Evolutionary conservation across 2,797 vertebrate genomes (phyloP).

Genomic region (Glossophaga mutica): DNA sequence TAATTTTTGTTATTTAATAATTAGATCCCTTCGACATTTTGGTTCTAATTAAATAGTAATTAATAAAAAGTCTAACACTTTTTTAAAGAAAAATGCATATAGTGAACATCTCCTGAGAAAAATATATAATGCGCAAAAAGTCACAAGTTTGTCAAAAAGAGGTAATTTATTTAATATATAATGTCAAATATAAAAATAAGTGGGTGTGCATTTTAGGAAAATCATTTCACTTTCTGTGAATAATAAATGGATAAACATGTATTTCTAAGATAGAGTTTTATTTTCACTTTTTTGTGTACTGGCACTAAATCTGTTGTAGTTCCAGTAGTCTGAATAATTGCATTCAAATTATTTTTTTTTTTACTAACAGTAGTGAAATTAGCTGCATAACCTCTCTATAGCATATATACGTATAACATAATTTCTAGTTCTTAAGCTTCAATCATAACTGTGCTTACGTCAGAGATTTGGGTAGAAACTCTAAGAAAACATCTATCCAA

Average conservation of each 20-base stretch:
- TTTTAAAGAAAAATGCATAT: background rate
- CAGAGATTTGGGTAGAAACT: background rate
- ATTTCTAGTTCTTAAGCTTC: background rate
- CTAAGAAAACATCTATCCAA: background rate
- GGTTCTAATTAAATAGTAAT: conserved; percentile 12
- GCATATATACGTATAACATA: background rate
- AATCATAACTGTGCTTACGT: background rate
- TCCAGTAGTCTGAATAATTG: background rate
- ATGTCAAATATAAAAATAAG: background rate
- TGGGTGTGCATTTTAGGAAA: background rate
- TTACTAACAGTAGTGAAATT: background rate
- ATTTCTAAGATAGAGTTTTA: background rate
- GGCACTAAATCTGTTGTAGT: background rate
- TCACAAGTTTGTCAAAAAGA: background rate
- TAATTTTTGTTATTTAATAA: conserved; percentile 41
- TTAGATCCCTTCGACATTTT: conserved; percentile 2
- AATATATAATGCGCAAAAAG: background rate
- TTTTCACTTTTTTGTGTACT: background rate
- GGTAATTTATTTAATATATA: conserved; percentile 7
- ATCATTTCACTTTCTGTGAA: background rate
- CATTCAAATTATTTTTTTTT: background rate
- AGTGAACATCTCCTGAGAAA: background rate
- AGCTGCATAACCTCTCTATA: background rate
- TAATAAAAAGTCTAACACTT: background rate
- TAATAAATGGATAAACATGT: background rate